Evolutionary conservation across 2,888 invertebrate species (phyloP).

Genomic region (Copidosoma aretas): DNA sequence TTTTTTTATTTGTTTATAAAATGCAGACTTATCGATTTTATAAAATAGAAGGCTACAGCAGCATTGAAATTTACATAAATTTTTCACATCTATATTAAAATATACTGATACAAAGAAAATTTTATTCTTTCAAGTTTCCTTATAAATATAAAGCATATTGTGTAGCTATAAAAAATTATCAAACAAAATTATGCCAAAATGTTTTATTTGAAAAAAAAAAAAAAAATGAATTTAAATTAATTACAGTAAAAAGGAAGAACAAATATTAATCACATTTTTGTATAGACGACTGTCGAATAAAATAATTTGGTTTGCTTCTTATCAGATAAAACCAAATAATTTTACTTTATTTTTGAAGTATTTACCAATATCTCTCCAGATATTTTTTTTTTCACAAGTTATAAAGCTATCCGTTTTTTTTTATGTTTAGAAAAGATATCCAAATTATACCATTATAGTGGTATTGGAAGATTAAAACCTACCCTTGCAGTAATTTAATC

Average conservation of each 20-base stretch:
- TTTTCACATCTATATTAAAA: constrained; percentile 20
- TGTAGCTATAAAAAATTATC: constrained; percentile 19
- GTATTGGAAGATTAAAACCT: too few species aligned
- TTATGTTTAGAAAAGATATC: constrained; percentile 28
- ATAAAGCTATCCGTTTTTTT: constrained; percentile 50
- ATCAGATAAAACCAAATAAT: constrained; percentile 22
- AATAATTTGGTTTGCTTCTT: constrained; percentile 18
- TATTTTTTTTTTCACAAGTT: constrained; percentile 43
- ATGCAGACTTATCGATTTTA: constrained; percentile 24
- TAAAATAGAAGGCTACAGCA: constrained; percentile 25
- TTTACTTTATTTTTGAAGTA: constrained; percentile 29
- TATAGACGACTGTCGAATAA: constrained; percentile 6
- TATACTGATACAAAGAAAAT: constrained; percentile 25
- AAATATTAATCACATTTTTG: constrained; percentile 35
- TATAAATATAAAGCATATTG: constrained; percentile 6
- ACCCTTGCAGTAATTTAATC: too few species aligned
- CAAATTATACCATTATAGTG: neutral
- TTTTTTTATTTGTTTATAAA: constrained; percentile 16
- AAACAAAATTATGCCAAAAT: constrained; percentile 1
- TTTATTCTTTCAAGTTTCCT: constrained; percentile 16
- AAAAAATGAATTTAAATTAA: constrained; percentile 27
- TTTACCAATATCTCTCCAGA: constrained; percentile 24
- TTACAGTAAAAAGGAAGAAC: constrained; percentile 39
- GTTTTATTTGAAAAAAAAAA: constrained; percentile 6
- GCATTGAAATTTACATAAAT: constrained; percentile 28